Evolutionary conservation across 2,113 vertebrate genomes (phyloP).

Genomic region (Percina caprodes): DNA sequence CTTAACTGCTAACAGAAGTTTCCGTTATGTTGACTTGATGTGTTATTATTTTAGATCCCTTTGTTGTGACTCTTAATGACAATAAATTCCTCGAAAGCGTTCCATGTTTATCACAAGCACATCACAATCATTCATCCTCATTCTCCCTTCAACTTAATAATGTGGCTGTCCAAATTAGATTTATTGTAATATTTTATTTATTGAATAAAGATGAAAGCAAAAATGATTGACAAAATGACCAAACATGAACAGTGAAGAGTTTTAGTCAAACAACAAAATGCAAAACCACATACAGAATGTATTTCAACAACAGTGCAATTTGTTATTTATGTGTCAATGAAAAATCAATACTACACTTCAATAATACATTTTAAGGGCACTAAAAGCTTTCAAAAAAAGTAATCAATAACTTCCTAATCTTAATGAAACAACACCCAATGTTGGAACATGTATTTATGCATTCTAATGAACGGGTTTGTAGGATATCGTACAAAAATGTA

Average conservation of each 20-base stretch:
- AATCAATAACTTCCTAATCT: background rate
- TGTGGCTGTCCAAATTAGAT: background rate
- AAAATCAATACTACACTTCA: background rate
- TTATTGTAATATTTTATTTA: background rate
- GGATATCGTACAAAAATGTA: no score
- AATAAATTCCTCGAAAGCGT: slow-evolving; percentile 4
- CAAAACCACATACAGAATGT: background rate
- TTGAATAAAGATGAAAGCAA: background rate
- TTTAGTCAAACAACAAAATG: background rate
- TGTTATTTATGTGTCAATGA: background rate
- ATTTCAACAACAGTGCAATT: background rate
- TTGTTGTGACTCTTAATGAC: background rate
- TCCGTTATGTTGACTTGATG: background rate
- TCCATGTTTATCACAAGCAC: background rate
- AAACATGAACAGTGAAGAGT: background rate
- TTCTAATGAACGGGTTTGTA: no score
- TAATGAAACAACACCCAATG: background rate
- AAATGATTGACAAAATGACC: background rate
- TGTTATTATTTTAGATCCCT: background rate
- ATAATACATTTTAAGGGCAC: background rate
- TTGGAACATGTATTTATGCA: background rate
- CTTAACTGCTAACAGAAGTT: slow-evolving; percentile 27
- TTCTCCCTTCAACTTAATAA: background rate
- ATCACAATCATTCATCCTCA: background rate
- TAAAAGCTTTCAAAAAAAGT: background rate